Conservation (phyloP, 1,140 invertebrate genomes). For the Monomorium pharaonis region DNA sequence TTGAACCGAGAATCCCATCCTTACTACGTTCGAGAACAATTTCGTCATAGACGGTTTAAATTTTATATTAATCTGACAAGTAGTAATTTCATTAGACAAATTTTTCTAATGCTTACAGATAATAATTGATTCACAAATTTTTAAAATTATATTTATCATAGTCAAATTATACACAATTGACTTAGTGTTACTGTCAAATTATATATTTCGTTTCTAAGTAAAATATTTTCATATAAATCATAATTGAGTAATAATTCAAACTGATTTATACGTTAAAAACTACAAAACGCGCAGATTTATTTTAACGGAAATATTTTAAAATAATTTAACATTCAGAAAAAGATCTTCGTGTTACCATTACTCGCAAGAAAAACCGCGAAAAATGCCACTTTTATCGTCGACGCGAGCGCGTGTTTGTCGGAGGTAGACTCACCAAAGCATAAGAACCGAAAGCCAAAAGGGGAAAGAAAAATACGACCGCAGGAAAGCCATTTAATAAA, state of each 20-base stretch:
- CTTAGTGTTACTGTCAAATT: not conserved
- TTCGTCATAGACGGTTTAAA: not conserved
- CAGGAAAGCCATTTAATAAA: conserved; percentile 28
- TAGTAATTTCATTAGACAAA: not conserved
- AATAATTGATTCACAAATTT: not conserved
- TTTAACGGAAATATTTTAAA: not conserved
- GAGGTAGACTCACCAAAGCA: not conserved
- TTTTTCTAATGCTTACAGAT: not conserved
- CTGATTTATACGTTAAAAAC: not conserved
- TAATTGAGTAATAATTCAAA: not conserved
- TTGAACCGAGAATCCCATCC: not conserved
- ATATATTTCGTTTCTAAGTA: not conserved
- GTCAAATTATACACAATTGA: not conserved
- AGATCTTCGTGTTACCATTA: not conserved
- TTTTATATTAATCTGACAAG: not conserved
- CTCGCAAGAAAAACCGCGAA: not conserved
- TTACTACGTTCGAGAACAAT: not conserved
- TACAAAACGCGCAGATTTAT: not conserved
- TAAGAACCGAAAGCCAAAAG: conserved; percentile 8
- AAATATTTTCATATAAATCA: not conserved
- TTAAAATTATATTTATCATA: not conserved
- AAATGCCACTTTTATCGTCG: conserved; percentile 5
- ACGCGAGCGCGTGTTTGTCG: conserved; percentile 1
- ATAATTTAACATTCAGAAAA: not conserved
- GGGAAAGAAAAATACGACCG: not conserved